phyloP scores from a whole-genome alignment of 2,888 invertebrate species.

The Ptycholaimellus sp. region DNA sequence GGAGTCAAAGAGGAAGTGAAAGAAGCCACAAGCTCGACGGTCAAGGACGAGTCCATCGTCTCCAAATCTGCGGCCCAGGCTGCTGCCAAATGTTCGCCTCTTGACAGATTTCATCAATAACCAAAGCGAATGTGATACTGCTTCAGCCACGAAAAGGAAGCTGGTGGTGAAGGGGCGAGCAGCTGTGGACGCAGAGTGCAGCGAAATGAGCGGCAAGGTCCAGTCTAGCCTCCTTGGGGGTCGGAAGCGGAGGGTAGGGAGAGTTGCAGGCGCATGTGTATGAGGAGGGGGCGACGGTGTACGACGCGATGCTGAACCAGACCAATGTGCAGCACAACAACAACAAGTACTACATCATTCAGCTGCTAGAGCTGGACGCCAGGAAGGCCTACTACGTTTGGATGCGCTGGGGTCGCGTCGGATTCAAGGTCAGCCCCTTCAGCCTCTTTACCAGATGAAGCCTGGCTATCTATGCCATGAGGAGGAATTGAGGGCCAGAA shows the following conservation, averaged over 20 bases:
- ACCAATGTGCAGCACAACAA: conserved; percentile 34
- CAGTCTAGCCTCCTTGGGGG: too few relatives aligned
- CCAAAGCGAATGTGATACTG: background rate
- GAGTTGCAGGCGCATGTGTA: conserved; percentile 29
- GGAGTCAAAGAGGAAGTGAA: background rate
- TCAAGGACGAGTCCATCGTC: background rate
- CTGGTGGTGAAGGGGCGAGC: conserved; percentile 26
- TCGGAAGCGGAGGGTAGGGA: too few relatives aligned
- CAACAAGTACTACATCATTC: conserved; percentile 35
- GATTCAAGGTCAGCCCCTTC: conserved; percentile 17
- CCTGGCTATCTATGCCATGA: background rate
- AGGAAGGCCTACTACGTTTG: conserved; percentile 28
- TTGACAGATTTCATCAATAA: background rate
- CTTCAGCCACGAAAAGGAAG: conserved; percentile 18
- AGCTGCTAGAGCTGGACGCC: conserved; percentile 29
- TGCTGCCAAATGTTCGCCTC: background rate
- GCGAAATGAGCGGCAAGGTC: conserved; percentile 15
- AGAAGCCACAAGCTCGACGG: background rate
- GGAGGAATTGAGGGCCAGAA: conserved; percentile 27
- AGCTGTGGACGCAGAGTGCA: conserved; percentile 29
- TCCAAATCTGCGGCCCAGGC: background rate
- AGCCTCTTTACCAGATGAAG: background rate
- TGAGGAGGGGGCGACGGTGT: conserved; percentile 26
- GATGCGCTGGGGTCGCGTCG: conserved; percentile 37
- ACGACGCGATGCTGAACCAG: conserved; percentile 34